Conservation (phyloP, 2,113 vertebrate species). For the Pluvianellus socialis region DNA sequence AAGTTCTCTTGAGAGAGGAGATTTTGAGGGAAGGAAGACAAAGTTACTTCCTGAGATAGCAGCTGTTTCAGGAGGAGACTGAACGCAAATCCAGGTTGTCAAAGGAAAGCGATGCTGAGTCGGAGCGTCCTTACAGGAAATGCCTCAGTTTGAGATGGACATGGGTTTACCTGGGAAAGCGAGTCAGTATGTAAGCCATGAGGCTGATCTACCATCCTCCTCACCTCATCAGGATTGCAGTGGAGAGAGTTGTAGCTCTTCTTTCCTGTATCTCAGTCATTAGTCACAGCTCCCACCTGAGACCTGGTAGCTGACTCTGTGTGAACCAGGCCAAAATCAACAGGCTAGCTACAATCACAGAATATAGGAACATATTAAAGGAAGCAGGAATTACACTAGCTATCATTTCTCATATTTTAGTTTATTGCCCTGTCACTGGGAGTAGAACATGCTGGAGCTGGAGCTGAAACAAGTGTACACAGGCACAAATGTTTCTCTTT, state of each 20-base stretch:
- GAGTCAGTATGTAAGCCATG: not conserved
- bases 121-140: not conserved
- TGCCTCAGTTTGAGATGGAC: not conserved
- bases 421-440: not conserved
- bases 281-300: not conserved
- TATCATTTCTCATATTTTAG: not conserved
- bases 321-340: not conserved
- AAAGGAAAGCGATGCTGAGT: not conserved
- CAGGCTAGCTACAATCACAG: not conserved
- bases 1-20: not conserved
- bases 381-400: not conserved
- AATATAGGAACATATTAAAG: not conserved
- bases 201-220: not conserved
- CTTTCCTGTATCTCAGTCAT: not conserved
- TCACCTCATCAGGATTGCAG: not conserved
- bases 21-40: not conserved
- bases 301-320: not conserved
- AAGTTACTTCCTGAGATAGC: not conserved
- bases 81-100: not conserved
- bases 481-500: not conserved
- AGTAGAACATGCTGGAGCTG: not conserved
- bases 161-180: not conserved
- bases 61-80: not conserved
- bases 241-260: not conserved
- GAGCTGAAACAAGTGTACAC: not conserved